Evolutionary conservation across 2,888 invertebrate genomes (phyloP), one percentile per base, ranked within the genome.

Genomic region (Celastrina argiolus): DNA sequence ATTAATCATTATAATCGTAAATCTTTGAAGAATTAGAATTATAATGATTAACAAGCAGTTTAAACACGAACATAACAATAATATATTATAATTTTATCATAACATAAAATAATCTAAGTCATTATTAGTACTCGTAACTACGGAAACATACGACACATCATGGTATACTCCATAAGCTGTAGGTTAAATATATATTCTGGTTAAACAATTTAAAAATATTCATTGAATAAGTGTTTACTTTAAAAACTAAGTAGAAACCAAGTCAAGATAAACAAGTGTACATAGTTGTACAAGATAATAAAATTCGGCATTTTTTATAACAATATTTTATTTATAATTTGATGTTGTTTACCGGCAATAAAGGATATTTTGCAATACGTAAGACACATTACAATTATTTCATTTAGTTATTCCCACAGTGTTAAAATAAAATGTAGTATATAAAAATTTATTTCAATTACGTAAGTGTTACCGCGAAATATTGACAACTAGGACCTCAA

Each of bases 331-430:
- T 51, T 12, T 26, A 51, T 39, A 61, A 39, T 22, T 61, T 39
- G 61, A 39, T 31, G 36, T 34, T 59, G 34, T 59, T 59, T 59
- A 34, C 59, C 59, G 16, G 28, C n/a, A 58, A 58, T 58, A 31
- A 58, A 16, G 31, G 58, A 31, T 16, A 31, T 16, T 58, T 28
- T 28, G 31, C 31, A 58, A 58, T 16, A 58, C 16, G 28, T 22
- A 14, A 22, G 22, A 26, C 58, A 28, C 41, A 31, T 51, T 51
- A 26, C 31, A 28, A 31, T 31, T 3, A 31, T 31, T 18, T n/a
- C 56, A 22, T 8, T 28, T 16, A 10, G 8, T 28, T 31, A 31
- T 58, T 58, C 58, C 58, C 58, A 58, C 58, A 58, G 31, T 58
- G 31, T n/a, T 14, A 31, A 31, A 58, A 22, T 51, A 4, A 51